Conservation (phyloP, 2,113 vertebrate genomes). For the Grus americana region DNA sequence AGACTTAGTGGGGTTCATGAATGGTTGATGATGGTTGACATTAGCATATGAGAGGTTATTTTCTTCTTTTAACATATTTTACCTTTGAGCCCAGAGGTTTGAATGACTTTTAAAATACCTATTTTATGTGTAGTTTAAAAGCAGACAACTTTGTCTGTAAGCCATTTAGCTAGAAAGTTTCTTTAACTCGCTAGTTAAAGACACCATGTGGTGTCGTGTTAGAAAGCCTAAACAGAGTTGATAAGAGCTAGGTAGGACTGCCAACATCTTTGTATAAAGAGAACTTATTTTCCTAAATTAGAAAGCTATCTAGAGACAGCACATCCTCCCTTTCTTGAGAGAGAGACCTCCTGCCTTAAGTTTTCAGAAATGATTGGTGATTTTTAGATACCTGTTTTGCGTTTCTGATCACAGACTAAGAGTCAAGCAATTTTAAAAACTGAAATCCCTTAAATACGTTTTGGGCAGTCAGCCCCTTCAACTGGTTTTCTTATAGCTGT, state of each 20-base stretch:
- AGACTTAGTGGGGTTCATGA: neutral
- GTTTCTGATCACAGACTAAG: neutral
- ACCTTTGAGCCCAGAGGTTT: neutral
- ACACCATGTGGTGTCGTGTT: neutral
- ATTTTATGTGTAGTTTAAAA: neutral
- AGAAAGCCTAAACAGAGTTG: neutral
- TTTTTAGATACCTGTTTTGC: neutral
- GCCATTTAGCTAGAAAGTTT: neutral
- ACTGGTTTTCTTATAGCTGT: neutral
- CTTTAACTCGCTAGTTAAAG: neutral
- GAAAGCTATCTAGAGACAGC: neutral
- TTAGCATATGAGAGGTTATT: neutral
- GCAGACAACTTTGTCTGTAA: neutral
- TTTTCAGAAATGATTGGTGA: neutral
- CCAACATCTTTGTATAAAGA: neutral
- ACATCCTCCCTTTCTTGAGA: neutral
- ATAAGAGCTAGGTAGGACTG: neutral
- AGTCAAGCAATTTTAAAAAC: neutral
- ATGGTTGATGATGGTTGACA: neutral
- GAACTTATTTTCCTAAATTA: neutral
- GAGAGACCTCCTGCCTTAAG: neutral
- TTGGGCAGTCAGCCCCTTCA: neutral
- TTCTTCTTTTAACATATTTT: neutral
- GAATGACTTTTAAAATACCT: neutral
- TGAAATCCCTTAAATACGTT: neutral